phyloP scores from a whole-genome alignment of 2,113 vertebrate species.

The Lonchura striata region DNA sequence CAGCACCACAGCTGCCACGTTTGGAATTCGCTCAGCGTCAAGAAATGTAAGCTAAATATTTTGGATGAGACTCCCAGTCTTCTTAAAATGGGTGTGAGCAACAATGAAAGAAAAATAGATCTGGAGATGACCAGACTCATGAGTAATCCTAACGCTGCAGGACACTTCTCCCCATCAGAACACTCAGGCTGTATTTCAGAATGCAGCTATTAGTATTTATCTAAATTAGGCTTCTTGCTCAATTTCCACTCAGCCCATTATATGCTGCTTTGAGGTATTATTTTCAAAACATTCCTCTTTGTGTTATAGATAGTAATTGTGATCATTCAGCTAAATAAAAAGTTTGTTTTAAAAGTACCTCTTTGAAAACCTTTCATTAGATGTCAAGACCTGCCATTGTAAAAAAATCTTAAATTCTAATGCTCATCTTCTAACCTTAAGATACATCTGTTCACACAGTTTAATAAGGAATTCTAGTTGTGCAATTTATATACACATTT shows the following conservation, averaged over 20 bases:
- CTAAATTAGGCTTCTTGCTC: neutral
- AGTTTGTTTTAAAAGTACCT: neutral
- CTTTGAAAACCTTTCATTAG: neutral
- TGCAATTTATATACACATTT: neutral
- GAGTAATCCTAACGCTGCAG: neutral
- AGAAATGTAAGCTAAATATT: neutral
- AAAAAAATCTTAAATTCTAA: neutral
- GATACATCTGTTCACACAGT: neutral
- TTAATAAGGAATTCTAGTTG: neutral
- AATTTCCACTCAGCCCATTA: neutral
- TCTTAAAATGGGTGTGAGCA: neutral
- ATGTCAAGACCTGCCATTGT: neutral
- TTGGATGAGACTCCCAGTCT: neutral
- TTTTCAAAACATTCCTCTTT: neutral
- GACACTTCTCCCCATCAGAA: neutral
- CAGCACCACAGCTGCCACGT: slow-evolving; percentile 23
- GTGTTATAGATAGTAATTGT: neutral
- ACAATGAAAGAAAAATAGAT: neutral
- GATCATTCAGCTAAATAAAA: neutral
- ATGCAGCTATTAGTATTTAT: neutral
- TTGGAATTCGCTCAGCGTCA: neutral
- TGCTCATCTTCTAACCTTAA: neutral
- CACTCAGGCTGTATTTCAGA: neutral
- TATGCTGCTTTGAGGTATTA: neutral
- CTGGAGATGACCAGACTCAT: neutral